Conservation (phyloP, 2,113 vertebrate genomes). For the Chrysochloris asiatica region DNA sequence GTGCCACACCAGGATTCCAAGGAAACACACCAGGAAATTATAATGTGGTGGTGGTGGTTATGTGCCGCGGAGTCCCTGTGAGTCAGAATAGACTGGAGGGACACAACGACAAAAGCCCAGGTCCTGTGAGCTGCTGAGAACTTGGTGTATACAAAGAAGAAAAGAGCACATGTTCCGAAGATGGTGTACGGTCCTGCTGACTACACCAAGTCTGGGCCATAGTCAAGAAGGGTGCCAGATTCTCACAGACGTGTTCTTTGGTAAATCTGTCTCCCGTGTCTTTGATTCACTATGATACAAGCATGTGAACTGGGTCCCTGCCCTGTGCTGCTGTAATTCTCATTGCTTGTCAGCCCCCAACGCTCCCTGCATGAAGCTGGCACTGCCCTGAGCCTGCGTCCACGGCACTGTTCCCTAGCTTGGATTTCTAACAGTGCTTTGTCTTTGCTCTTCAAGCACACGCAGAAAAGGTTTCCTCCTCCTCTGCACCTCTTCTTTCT, state of each 20-base stretch:
- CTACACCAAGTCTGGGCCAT: background rate
- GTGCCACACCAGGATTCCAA: too few species aligned
- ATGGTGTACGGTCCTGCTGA: background rate
- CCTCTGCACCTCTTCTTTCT: background rate
- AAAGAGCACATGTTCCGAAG: background rate
- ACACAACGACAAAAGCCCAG: background rate
- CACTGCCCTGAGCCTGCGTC: background rate
- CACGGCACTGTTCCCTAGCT: background rate
- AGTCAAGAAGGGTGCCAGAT: background rate
- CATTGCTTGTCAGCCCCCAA: background rate
- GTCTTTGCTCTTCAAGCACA: too few species aligned
- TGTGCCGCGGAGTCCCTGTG: too few species aligned
- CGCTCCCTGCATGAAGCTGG: background rate
- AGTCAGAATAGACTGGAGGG: background rate
- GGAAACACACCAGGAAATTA: too few species aligned
- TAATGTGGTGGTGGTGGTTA: too few species aligned
- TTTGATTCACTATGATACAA: background rate
- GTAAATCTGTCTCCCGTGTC: background rate
- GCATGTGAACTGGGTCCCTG: accelerated
- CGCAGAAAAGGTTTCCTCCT: background rate
- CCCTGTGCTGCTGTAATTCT: background rate
- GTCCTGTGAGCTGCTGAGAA: background rate
- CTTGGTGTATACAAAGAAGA: background rate
- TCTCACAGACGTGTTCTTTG: background rate
- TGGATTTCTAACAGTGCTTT: background rate